A percentile compares a stretch with the other conserved stretches of the same genome.
Evolutionary conservation across 2,888 invertebrate genomes (phyloP).

Genomic region (Melanostoma scalare): DNA sequence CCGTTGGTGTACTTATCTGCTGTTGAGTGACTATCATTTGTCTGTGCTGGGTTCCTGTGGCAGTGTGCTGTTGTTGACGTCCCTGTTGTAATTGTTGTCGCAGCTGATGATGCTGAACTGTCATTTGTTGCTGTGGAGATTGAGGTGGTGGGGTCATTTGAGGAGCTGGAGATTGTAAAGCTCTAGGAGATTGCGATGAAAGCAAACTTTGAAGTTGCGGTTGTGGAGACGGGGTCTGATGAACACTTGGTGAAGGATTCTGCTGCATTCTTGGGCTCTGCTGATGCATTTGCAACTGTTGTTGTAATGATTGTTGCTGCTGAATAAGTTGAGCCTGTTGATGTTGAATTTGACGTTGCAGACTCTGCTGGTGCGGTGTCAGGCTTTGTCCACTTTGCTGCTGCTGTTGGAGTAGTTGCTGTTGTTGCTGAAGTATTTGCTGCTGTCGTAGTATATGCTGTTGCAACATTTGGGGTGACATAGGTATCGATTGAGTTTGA

Average conservation of each 20-base stretch:
- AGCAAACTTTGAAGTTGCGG: constrained; percentile 79
- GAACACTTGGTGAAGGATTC: constrained; percentile 79
- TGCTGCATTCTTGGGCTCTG: constrained; percentile 80
- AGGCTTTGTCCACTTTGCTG: constrained; percentile 79
- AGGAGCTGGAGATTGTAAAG: constrained; percentile 80
- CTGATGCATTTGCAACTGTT: constrained; percentile 78
- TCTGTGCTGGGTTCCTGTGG: constrained; percentile 57
- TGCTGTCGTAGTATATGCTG: constrained; percentile 78
- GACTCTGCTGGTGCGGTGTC: constrained; percentile 78
- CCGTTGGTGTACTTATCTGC: constrained; percentile 74
- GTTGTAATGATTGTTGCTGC: constrained; percentile 81
- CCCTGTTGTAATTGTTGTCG: constrained; percentile 79
- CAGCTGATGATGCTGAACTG: constrained; percentile 77
- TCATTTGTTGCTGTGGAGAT: constrained; percentile 77
- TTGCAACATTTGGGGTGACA: constrained; percentile 78
- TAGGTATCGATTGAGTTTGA: constrained; percentile 77
- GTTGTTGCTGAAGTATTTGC: constrained; percentile 79
- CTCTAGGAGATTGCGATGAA: constrained; percentile 80
- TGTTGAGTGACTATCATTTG: constrained; percentile 68
- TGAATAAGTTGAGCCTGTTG: constrained; percentile 82
- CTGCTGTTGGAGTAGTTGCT: constrained; percentile 78
- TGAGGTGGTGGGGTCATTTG: constrained; percentile 82
- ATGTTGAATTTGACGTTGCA: constrained; percentile 84
- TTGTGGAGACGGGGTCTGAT: constrained; percentile 79
- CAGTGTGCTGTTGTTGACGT: constrained; percentile 75